Conservation (phyloP, 53 echinoderm and acorn worm genomes). For the Antedon mediterranea region DNA sequence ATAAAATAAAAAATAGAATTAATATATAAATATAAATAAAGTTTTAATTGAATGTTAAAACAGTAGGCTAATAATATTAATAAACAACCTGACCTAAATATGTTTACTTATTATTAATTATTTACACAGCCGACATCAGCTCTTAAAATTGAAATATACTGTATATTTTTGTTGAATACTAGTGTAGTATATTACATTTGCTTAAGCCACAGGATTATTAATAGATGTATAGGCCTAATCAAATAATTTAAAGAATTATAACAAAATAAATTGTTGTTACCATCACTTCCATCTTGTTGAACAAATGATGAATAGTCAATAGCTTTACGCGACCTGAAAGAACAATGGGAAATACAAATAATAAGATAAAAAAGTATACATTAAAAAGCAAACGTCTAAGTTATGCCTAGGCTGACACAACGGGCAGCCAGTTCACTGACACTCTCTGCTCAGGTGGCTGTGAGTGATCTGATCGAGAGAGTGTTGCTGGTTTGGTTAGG, state of each 20-base stretch:
- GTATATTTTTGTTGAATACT: background rate
- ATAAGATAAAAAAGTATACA: too few relatives aligned
- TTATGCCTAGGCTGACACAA: too few relatives aligned
- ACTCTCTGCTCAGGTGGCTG: too few relatives aligned
- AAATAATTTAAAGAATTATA: background rate
- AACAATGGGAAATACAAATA: background rate
- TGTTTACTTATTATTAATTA: too few relatives aligned
- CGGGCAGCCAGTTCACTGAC: too few relatives aligned
- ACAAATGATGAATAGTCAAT: conserved; percentile 24
- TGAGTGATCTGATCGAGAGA: too few relatives aligned
- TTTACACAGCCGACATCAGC: too few relatives aligned
- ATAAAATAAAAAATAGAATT: background rate
- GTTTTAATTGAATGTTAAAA: too few relatives aligned
- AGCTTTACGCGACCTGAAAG: conserved; percentile 32
- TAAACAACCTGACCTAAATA: background rate
- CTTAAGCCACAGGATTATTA: background rate
- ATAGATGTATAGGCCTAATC: background rate
- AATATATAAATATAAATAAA: background rate
- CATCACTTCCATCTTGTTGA: conserved; percentile 34
- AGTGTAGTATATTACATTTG: background rate
- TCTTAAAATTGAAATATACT: too few relatives aligned
- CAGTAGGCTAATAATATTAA: background rate
- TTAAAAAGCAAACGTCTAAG: too few relatives aligned
- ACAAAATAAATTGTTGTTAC: background rate
- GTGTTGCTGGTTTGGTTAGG: too few relatives aligned